These are phyloP conservation scores for Cephus runcator DNA, from an alignment of 2,888 invertebrate genomes.

Conservation along the genomic window DNA sequence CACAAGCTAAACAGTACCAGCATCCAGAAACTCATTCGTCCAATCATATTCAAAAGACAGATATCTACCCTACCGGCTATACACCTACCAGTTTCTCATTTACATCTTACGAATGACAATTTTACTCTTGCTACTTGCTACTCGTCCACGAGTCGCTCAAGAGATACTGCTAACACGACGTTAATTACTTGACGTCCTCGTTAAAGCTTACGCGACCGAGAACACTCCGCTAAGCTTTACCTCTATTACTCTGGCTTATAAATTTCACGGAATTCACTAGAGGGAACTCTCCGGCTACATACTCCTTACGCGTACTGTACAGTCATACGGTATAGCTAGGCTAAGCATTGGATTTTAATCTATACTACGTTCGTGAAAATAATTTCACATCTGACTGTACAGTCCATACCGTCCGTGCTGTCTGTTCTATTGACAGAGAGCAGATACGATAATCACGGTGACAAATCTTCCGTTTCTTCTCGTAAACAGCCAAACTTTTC, in stretches of 20 bases:
- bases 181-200: conserved; percentile 47
- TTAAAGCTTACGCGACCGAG: conserved; percentile 26
- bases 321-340: neutral
- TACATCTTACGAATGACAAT: neutral
- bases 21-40: neutral
- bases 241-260: neutral
- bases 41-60: neutral
- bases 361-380: neutral
- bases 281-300: neutral
- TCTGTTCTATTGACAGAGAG: neutral
- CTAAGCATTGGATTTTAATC: neutral
- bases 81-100: neutral
- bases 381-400: neutral
- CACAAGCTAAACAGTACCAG: neutral
- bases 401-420: neutral
- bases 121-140: neutral
- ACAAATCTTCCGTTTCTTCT: neutral
- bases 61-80: neutral
- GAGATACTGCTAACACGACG: conserved; percentile 40
- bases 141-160: neutral
- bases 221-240: neutral
- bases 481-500: neutral
- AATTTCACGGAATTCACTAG: neutral
- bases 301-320: neutral
- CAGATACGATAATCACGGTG: neutral